Conservation (phyloP, 64 coral and sea anemone genomes). For the Platygyra sinensis region DNA sequence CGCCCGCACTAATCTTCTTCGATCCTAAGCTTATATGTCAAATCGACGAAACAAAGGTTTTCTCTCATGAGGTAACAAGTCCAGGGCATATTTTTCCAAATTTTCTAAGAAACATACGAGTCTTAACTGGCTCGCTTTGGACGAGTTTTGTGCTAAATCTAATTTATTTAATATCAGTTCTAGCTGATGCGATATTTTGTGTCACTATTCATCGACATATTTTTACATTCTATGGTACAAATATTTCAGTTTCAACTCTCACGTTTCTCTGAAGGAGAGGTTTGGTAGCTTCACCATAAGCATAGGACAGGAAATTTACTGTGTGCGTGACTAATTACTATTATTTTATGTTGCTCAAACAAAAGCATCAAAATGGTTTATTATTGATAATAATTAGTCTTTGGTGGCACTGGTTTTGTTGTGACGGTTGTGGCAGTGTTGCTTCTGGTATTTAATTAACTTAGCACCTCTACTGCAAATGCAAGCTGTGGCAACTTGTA, state of each 20-base stretch:
- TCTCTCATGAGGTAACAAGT: neutral
- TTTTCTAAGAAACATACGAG: neutral
- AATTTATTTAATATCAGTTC: neutral
- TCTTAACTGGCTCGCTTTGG: neutral
- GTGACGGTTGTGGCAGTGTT: no score
- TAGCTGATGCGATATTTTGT: neutral
- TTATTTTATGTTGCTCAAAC: conserved; percentile 4
- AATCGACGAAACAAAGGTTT: neutral
- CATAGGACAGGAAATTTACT: conserved; percentile 1
- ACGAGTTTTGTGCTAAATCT: neutral
- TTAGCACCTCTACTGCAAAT: no score
- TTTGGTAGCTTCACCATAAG: neutral
- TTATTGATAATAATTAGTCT: neutral
- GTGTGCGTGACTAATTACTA: conserved; percentile 41
- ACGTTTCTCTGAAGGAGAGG: neutral
- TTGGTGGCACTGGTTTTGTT: no score
- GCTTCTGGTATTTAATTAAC: no score
- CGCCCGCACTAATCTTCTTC: no score
- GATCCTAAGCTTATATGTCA: neutral
- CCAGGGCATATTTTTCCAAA: neutral
- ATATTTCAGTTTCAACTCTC: neutral
- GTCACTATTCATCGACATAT: no score
- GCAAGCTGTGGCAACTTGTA: no score
- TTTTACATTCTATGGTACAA: no score
- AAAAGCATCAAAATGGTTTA: neutral